Conservation (phyloP, 2,113 vertebrate species). For the Reinhardtius hippoglossoides region DNA sequence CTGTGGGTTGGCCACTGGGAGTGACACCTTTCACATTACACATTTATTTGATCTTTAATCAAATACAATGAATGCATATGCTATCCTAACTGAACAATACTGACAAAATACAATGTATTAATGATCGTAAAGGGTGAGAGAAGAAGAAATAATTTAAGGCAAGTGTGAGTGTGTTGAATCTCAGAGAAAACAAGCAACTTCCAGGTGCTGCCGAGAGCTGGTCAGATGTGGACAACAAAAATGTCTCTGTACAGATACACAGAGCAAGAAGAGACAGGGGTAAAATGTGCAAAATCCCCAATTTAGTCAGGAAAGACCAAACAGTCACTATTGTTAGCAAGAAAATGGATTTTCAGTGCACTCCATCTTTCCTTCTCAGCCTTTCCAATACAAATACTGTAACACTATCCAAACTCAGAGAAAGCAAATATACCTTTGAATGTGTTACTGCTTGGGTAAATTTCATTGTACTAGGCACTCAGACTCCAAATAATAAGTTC, state of each 20-base stretch:
- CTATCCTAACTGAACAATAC: background rate
- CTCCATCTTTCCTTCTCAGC: background rate
- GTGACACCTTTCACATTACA: background rate
- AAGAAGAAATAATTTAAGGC: background rate
- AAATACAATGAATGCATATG: background rate
- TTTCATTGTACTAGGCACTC: background rate
- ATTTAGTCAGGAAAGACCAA: background rate
- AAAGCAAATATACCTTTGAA: constrained; percentile 9
- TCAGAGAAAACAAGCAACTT: background rate
- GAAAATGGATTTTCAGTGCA: background rate
- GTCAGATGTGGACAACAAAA: background rate
- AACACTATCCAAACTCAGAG: background rate
- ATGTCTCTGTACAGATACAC: background rate
- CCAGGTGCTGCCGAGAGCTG: background rate
- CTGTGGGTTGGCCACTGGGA: background rate
- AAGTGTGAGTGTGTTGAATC: too few relatives aligned
- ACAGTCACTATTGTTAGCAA: background rate
- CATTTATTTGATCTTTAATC: background rate
- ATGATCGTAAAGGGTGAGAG: background rate
- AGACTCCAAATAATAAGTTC: background rate
- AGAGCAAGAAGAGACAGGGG: background rate
- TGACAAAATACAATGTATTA: background rate
- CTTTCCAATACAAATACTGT: background rate
- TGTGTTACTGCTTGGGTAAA: background rate
- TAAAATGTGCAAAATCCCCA: background rate